Conservation (phyloP, 2,888 invertebrate species). For the Drosophila kuntzei region DNA sequence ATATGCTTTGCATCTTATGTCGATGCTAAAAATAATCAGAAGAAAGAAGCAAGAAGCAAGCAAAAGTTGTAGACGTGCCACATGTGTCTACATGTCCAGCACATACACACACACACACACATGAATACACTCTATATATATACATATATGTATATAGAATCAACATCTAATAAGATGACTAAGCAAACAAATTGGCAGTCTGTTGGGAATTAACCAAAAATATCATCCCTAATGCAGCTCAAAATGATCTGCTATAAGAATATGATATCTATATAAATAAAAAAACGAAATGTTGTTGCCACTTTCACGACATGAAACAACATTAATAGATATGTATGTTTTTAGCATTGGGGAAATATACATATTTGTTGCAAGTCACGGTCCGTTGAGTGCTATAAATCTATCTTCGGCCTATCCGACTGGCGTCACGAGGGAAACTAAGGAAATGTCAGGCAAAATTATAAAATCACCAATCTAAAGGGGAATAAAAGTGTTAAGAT, state of each 20-base stretch:
- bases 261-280: conserved; percentile 12
- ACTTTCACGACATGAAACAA: conserved; percentile 40
- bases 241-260: conserved; percentile 8
- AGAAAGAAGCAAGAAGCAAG: conserved; percentile 33
- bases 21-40: conserved; percentile 65
- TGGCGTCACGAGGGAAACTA: not conserved
- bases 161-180: conserved; percentile 53
- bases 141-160: conserved; percentile 7
- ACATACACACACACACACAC: conserved; percentile 3
- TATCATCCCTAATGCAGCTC: conserved; percentile 46
- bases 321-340: conserved; percentile 53
- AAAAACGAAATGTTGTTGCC: conserved; percentile 26
- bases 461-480: not conserved
- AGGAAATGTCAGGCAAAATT: not conserved
- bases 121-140: conserved; percentile 14
- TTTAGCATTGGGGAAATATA: conserved; percentile 18
- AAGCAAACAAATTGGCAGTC: conserved; percentile 67
- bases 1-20: conserved; percentile 53
- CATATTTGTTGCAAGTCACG: conserved; percentile 37
- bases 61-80: conserved; percentile 52
- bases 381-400: conserved; percentile 46
- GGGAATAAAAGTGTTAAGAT: not conserved
- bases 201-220: conserved; percentile 47
- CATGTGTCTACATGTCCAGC: conserved; percentile 57
- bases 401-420: conserved; percentile 21